Percentiles rank a stretch among this genome's conserved stretches.
Conservation (phyloP, 64 coral and sea anemone genomes). For the Dendronephthya gigantea region DNA sequence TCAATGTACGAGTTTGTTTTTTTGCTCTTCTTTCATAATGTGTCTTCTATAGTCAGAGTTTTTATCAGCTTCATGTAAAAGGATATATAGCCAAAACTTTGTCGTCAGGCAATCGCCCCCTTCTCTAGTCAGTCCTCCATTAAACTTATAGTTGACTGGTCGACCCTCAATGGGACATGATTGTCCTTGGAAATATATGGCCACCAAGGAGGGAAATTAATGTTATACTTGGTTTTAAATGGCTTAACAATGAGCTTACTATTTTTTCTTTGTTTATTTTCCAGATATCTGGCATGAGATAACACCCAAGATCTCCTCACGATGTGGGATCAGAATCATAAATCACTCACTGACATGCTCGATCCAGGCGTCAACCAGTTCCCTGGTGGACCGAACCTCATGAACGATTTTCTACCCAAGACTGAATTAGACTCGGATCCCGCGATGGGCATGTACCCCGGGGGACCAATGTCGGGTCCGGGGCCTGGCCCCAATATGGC, state of each 20-base stretch:
- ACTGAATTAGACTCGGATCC: neutral
- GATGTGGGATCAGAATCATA: slow-evolving; percentile 13
- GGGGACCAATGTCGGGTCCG: neutral
- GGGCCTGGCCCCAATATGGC: neutral
- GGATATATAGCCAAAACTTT: no score
- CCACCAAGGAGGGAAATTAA: no score
- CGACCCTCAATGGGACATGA: no score
- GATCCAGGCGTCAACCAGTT: neutral
- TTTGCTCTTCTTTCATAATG: no score
- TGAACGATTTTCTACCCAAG: slow-evolving; percentile 1
- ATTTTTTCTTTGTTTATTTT: neutral
- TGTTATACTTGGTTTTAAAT: neutral
- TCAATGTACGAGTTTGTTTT: no score
- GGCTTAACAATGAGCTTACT: neutral
- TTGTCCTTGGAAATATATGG: no score
- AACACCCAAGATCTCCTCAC: neutral
- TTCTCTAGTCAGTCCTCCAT: no score
- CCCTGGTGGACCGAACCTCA: neutral
- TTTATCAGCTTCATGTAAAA: no score
- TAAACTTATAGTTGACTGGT: no score
- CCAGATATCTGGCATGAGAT: neutral
- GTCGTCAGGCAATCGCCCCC: no score
- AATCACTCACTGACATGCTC: neutral
- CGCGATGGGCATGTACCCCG: neutral
- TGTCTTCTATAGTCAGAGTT: no score